These are phyloP conservation scores for Psettodes erumei DNA, from an alignment of 2,113 vertebrate genomes.

Conservation along the genomic window DNA sequence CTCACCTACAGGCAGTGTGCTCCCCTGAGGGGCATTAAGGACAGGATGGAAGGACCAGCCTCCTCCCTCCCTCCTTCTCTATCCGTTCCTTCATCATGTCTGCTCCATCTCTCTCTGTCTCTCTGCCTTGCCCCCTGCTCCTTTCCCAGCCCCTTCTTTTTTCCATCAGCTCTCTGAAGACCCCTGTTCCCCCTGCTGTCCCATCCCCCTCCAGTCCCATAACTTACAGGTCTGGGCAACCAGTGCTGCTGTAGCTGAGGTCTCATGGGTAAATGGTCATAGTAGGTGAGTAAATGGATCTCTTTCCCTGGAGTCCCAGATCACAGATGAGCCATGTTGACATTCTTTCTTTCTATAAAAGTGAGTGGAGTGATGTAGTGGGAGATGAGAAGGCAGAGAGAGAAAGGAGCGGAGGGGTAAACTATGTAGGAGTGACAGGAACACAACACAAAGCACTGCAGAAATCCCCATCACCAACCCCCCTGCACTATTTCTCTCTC, in stretches of 20 bases:
- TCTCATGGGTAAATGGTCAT: slow-evolving; percentile 63
- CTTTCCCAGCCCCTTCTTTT: slow-evolving; percentile 40
- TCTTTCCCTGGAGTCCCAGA: slow-evolving; percentile 67
- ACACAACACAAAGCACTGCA: slow-evolving; percentile 64
- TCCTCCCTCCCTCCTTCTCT: slow-evolving; percentile 41
- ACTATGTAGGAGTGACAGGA: slow-evolving; percentile 67
- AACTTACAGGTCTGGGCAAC: slow-evolving; percentile 47
- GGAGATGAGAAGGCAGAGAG: slow-evolving; percentile 32
- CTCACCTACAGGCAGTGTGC: slow-evolving; percentile 79
- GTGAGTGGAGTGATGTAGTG: slow-evolving; percentile 48
- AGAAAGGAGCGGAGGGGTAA: slow-evolving; percentile 48
- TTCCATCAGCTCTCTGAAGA: slow-evolving; percentile 59
- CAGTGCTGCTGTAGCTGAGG: slow-evolving; percentile 34
- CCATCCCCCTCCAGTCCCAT: slow-evolving; percentile 49
- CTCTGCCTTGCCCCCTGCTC: slow-evolving; percentile 45
- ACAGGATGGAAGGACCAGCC: slow-evolving; percentile 60
- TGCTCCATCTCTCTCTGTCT: slow-evolving; percentile 53
- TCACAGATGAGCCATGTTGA: slow-evolving; percentile 65
- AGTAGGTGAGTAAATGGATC: slow-evolving; percentile 69
- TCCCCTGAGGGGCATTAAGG: slow-evolving; percentile 75
- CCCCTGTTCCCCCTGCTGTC: slow-evolving; percentile 40
- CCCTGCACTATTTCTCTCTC: slow-evolving; percentile 31
- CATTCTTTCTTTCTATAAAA: slow-evolving; percentile 46
- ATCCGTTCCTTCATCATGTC: slow-evolving; percentile 55
- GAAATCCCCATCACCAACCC: slow-evolving; percentile 5